Evolutionary conservation across 2,113 vertebrate genomes (phyloP).

Genomic region (Hippocampus zosterae): DNA sequence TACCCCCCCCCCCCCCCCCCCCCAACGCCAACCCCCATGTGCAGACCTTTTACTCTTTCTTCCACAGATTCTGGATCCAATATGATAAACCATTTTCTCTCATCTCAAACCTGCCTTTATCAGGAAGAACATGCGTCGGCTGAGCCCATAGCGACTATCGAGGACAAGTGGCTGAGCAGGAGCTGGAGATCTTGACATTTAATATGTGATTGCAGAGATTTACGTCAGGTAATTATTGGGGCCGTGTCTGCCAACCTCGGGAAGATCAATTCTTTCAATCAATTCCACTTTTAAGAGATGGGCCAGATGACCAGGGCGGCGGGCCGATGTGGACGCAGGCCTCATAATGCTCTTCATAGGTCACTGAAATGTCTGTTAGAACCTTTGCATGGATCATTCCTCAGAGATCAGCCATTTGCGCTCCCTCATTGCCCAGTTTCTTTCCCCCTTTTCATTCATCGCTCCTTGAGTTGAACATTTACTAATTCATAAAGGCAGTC

Average conservation of each 20-base stretch:
- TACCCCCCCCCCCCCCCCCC: neutral
- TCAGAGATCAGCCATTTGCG: conserved; percentile 37
- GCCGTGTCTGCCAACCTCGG: conserved; percentile 64
- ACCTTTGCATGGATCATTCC: conserved; percentile 53
- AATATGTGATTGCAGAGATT: conserved; percentile 69
- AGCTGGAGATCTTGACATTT: conserved; percentile 60
- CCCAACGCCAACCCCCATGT: neutral
- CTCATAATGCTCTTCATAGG: conserved; percentile 73
- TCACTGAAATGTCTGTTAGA: conserved; percentile 72
- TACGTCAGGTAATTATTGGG: conserved; percentile 72
- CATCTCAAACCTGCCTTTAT: conserved; percentile 21
- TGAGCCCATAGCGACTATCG: conserved; percentile 20
- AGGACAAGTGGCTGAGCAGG: conserved; percentile 27
- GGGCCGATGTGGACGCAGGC: conserved; percentile 52
- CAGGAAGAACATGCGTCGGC: conserved; percentile 17
- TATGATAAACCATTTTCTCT: conserved; percentile 1
- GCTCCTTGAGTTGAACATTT: conserved; percentile 16
- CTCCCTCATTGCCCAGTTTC: neutral
- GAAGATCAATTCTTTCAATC: conserved; percentile 76
- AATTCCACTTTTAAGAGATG: conserved; percentile 76
- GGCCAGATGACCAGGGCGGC: conserved; percentile 66
- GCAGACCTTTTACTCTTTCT: neutral
- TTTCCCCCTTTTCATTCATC: neutral
- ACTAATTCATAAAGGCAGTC: conserved; percentile 26
- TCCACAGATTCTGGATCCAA: neutral